Base-by-base conservation (phyloP, 2,888 invertebrate genomes). In the Calameuta idolon region DNA sequence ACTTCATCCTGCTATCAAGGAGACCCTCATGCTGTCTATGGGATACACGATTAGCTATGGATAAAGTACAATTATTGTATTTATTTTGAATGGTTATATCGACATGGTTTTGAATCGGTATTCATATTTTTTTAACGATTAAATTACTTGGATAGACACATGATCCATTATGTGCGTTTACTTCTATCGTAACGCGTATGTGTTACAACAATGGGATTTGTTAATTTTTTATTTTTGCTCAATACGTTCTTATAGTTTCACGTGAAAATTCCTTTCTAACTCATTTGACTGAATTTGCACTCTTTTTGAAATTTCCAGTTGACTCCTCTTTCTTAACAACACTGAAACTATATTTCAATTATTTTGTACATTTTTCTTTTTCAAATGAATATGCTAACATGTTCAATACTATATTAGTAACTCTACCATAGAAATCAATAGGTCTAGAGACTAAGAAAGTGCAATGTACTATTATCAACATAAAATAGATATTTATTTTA, bases 21-120 rank as follows among this genome's bases (percentile, higher is more conserved):
- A 97, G 87, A 96, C 97, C 0, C 92, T 97, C 40, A 96, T 97
- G 97, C 94, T 96, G 82, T 96, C 96, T 89, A 95, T 97, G 95
- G 97, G 97, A 11, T 97, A 97, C 90, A 96, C 96, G 71, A 94
- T 97, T 86, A 97, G 97, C 78, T 97, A 97, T 89, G 97, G 97
- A 80, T 95, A 93, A 91, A 23, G 2, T 55, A 55, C 9, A 2
- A 55, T 23, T 55, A 23, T 55, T 55, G 2, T 23, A 55, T 23
- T 23, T 55, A 55, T 55, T 55, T 9, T 23, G 2, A 55, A 55
- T 55, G 55, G 9, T 55, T 55, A 55, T 55, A 55, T 23, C 23
- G 55, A 5, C 55, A 23, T 23, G 55, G 23, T 55, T 55, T 55
- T 23, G 9, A 55, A 55, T 55, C 55, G 23, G 23, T 4, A 23